Evolutionary conservation across 2,113 vertebrate genomes (phyloP).

Genomic region (Ammodytes dubius): DNA sequence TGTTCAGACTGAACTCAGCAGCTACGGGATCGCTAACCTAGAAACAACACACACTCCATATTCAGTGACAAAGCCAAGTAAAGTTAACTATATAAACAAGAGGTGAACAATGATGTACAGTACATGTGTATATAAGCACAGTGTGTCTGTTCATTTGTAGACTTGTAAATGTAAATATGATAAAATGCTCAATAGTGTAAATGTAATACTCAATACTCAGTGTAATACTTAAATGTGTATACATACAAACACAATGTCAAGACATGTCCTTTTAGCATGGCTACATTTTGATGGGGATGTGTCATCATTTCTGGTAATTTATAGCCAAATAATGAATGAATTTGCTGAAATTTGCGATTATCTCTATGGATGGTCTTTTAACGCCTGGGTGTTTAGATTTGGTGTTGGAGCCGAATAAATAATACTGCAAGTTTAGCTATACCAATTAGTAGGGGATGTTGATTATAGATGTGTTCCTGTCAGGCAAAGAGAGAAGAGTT

Average conservation of each 20-base stretch:
- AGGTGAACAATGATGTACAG: not conserved
- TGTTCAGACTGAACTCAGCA: slow-evolving; percentile 96
- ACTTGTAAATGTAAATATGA: not conserved
- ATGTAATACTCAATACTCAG: not conserved
- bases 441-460: not conserved
- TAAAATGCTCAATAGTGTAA: not conserved
- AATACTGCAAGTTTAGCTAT: not conserved
- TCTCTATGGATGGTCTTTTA: not conserved
- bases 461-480: slow-evolving; percentile 1
- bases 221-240: too few species aligned
- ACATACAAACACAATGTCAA: too few species aligned
- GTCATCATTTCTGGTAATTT: not conserved
- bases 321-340: not conserved
- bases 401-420: not conserved
- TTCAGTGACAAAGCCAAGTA: not conserved
- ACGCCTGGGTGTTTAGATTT: not conserved
- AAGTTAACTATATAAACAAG: not conserved
- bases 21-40: slow-evolving; percentile 97
- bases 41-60: slow-evolving; percentile 2
- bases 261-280: too few species aligned
- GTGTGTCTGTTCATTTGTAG: not conserved
- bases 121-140: not conserved
- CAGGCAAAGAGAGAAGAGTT: not conserved
- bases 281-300: not conserved
- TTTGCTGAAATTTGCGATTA: not conserved